Evolutionary conservation across 2,888 invertebrate species (phyloP), one percentile per base, ranked within the genome.

Genomic region (Pristionchus entomophagus): DNA sequence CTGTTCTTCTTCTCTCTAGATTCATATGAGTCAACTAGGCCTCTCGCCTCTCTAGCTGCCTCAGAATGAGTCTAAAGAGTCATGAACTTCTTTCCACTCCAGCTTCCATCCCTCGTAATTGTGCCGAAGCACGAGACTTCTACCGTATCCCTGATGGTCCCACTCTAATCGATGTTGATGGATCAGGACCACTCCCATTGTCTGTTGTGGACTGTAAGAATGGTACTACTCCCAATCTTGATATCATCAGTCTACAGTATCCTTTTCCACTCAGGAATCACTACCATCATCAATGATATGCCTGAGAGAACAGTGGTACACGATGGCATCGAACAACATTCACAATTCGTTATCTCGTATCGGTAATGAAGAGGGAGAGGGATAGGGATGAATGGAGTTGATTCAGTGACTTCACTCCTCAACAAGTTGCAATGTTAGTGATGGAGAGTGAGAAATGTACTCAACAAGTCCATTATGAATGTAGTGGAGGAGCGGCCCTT

Each of bases 131-230:
- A 2, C 62, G 77, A 22, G 88, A 88, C 35, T 89, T 90, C 80
- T 86, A 89, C 83, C 86, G 87, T 53, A 88, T 88, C 26, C 88
- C 88, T 12, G 87, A 90, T 32, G 92, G 92, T 2, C 88, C 91
- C 12, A 91, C 90, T 22, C 86, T 88, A 83, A 78, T 92, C 51
- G 92, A 92, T 86, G 88, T 92, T n/a, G 92, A 92, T 87, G 91
- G 92, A 22, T 88, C 89, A 38, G 88, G 88, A 1, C 88, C 89
- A 17, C 82, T 91, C 17, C 86, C 87, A 17, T 80, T 88, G 17
- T 89, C 90, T 4, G 89, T 89, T 41, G 91, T 90, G 0, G 69
- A 78, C 14, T 92, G 92, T 73, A 41, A 81, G 8, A 80, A 89
- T 56, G 89, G 89, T 84, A 51, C 8, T 51, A n/a, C n/a, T n/a